These are phyloP conservation scores for Nibea coibor DNA, from an alignment of 2,113 vertebrate genomes.

Conservation along the genomic window DNA sequence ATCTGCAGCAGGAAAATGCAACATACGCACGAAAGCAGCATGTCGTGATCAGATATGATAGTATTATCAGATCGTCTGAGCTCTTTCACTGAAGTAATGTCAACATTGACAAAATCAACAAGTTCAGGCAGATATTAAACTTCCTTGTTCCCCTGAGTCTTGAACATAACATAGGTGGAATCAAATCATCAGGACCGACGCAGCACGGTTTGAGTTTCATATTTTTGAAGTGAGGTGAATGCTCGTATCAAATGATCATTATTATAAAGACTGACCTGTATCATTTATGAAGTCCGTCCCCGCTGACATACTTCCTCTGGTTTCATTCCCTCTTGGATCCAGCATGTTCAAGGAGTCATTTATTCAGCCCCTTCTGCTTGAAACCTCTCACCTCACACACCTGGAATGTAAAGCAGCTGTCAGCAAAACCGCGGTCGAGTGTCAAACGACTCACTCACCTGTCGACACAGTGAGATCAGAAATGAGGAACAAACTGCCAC, in stretches of 20 bases:
- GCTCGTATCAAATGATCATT: neutral
- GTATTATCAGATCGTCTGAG: no score
- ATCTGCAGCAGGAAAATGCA: no score
- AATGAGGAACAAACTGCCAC: conserved; percentile 27
- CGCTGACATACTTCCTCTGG: neutral
- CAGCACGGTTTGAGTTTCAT: neutral
- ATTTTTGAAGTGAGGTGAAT: neutral
- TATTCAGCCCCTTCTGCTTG: neutral
- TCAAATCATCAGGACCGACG: neutral
- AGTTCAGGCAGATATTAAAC: neutral
- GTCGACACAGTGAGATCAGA: neutral
- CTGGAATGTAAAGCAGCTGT: neutral
- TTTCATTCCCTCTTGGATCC: conserved; percentile 18
- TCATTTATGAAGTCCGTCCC: neutral
- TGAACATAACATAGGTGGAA: neutral
- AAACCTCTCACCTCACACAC: neutral
- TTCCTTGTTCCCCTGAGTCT: neutral
- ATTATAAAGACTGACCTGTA: conserved; percentile 17
- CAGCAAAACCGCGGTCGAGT: neutral
- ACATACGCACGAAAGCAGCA: no score
- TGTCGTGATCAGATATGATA: no score
- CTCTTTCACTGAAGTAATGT: no score
- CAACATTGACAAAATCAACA: no score
- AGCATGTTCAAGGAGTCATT: conserved; percentile 32
- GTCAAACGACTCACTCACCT: neutral